These are phyloP conservation scores for Ennomos fuscantarius DNA, from an alignment of 2,888 invertebrate genomes.

Conservation along the genomic window DNA sequence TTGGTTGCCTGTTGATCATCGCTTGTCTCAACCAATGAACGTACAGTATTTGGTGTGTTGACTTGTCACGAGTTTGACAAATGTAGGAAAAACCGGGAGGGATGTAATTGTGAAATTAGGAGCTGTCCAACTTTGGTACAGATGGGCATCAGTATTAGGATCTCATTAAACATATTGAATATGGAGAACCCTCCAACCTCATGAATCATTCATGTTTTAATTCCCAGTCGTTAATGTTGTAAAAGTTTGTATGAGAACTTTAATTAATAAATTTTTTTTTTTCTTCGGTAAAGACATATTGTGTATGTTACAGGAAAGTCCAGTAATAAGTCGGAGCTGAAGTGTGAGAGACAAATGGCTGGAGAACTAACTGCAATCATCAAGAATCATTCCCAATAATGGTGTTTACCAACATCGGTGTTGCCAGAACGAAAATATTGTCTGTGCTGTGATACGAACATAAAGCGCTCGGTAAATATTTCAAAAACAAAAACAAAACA, in stretches of 20 bases:
- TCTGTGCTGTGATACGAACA: constrained; percentile 40
- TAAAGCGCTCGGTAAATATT: constrained; percentile 11
- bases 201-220: too few species aligned
- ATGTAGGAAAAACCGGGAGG: too few species aligned
- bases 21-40: too few species aligned
- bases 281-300: neutral
- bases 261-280: neutral
- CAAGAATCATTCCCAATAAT: constrained; percentile 76
- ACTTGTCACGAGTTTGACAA: too few species aligned
- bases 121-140: too few species aligned
- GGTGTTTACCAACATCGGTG: constrained; percentile 53
- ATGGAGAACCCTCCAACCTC: too few species aligned
- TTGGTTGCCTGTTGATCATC: too few species aligned
- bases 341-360: constrained; percentile 62
- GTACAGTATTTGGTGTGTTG: too few species aligned
- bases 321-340: constrained; percentile 70
- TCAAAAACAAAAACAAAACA: constrained; percentile 8
- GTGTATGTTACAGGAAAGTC: constrained; percentile 57
- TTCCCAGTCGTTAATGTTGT: too few species aligned
- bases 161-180: too few species aligned
- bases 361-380: constrained; percentile 71
- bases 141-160: too few species aligned
- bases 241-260: neutral
- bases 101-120: too few species aligned
- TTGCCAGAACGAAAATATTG: constrained; percentile 61